Evolutionary conservation across 2,888 invertebrate genomes (phyloP).

Genomic region (Cloeon dipterum): DNA sequence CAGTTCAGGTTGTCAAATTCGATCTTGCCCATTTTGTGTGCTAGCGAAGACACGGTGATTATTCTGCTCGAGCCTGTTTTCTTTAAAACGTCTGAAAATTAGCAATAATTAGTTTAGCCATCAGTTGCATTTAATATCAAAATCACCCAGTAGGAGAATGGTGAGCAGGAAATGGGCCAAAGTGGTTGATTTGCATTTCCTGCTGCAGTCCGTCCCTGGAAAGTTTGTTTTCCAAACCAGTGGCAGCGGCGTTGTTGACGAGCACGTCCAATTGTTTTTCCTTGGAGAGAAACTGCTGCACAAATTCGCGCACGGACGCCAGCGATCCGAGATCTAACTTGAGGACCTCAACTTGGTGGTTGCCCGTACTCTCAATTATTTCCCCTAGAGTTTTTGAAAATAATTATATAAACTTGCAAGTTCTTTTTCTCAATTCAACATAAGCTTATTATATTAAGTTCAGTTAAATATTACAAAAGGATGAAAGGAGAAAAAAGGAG

Average conservation of each 20-base stretch:
- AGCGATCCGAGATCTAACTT: constrained; percentile 9
- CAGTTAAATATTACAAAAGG: too few relatives aligned
- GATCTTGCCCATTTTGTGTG: constrained; percentile 21
- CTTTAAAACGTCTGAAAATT: constrained; percentile 17
- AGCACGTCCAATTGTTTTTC: constrained; percentile 9
- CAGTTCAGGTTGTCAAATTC: constrained; percentile 12
- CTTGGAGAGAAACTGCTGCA: constrained; percentile 7
- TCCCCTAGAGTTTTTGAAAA: not conserved
- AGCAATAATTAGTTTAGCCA: too few relatives aligned
- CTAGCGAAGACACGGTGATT: constrained; percentile 22
- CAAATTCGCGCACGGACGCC: constrained; percentile 9
- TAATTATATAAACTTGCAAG: too few relatives aligned
- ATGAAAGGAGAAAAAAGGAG: too few relatives aligned
- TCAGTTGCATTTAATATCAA: too few relatives aligned
- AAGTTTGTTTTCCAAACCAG: constrained; percentile 5
- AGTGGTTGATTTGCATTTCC: constrained; percentile 5
- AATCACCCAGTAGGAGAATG: not conserved
- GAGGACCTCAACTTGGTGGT: constrained; percentile 6
- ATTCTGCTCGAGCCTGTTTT: constrained; percentile 23
- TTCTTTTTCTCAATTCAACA: too few relatives aligned
- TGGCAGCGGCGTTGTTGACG: constrained; percentile 10
- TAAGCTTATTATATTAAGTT: too few relatives aligned
- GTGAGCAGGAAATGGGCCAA: constrained; percentile 6
- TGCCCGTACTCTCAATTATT: not conserved
- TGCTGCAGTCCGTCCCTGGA: constrained; percentile 9